Evolutionary conservation across 2,797 vertebrate species (phyloP).

Genomic region (Halcyon badia): DNA sequence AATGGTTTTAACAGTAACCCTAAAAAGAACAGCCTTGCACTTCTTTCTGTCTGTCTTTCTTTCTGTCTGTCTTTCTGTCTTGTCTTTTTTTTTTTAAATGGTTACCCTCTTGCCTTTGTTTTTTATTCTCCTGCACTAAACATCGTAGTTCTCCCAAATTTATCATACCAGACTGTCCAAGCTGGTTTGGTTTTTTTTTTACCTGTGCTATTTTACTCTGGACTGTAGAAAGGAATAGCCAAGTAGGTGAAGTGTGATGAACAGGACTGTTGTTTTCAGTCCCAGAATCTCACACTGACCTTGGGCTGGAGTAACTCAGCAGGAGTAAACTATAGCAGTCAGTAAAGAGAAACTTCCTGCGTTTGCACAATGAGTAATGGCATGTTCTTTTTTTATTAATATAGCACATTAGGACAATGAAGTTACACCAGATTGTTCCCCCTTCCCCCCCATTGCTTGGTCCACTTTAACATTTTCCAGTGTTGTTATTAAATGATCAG

Average conservation of each 20-base stretch:
- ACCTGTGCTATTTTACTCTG: neutral
- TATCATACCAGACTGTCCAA: neutral
- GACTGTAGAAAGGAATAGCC: neutral
- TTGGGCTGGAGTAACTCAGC: neutral
- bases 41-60: too few species aligned
- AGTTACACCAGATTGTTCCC: neutral
- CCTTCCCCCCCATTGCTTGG: neutral
- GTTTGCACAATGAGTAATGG: neutral
- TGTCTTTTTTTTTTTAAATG: neutral
- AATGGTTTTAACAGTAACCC: neutral
- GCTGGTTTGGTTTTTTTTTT: neutral
- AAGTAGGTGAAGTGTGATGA: neutral
- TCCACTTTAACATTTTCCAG: neutral
- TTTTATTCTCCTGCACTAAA: neutral
- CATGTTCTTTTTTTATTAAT: neutral
- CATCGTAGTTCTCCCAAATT: neutral
- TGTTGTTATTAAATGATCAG: neutral
- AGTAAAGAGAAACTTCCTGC: neutral
- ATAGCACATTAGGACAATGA: neutral
- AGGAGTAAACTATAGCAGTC: neutral
- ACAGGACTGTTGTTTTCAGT: neutral
- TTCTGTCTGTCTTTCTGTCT: too few species aligned
- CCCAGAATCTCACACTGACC: neutral
- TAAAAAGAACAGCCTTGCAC: neutral
- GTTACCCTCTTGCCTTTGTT: neutral